Percentiles rank a stretch among this genome's conserved stretches.
Conservation (phyloP, 2,797 vertebrate genomes). For the Trematomus bernacchii region DNA sequence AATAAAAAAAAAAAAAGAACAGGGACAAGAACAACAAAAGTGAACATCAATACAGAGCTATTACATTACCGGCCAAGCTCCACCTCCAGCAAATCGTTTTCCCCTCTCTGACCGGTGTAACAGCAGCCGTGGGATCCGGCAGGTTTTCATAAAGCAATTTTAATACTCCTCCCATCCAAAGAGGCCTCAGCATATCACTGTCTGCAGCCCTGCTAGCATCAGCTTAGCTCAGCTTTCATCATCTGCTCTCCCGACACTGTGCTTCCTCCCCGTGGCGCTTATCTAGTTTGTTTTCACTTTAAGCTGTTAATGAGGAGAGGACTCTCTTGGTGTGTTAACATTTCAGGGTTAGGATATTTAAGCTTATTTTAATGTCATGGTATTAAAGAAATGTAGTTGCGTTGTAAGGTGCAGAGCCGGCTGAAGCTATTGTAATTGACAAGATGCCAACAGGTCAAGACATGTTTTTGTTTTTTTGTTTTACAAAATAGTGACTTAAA, state of each 20-base stretch:
- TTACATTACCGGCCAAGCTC: constrained; percentile 48
- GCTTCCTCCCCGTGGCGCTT: constrained; percentile 1
- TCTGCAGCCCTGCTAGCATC: constrained; percentile 42
- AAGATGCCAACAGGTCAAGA: not conserved
- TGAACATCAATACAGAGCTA: constrained; percentile 46
- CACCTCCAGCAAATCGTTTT: constrained; percentile 31
- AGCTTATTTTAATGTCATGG: constrained; percentile 2
- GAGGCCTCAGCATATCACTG: constrained; percentile 60
- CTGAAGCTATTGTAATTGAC: not conserved
- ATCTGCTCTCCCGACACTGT: constrained; percentile 9
- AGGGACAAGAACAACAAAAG: constrained; percentile 37
- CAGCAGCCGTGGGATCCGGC: constrained; percentile 45
- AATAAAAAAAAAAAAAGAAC: too few relatives aligned
- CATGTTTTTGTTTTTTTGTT: not conserved
- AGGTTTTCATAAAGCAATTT: constrained; percentile 48
- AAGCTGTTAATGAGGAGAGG: constrained; percentile 16
- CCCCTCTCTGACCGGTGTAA: constrained; percentile 29
- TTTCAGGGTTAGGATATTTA: constrained; percentile 1
- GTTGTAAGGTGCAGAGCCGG: not conserved
- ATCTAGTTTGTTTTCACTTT: constrained; percentile 23
- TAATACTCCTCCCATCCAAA: constrained; percentile 62
- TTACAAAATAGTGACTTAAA: not conserved
- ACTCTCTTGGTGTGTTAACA: constrained; percentile 10
- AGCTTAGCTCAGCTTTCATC: constrained; percentile 65
- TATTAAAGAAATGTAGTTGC: not conserved